These are phyloP conservation scores for Dendrolimus houi DNA, from an alignment of 2,888 invertebrate genomes.

Conservation along the genomic window DNA sequence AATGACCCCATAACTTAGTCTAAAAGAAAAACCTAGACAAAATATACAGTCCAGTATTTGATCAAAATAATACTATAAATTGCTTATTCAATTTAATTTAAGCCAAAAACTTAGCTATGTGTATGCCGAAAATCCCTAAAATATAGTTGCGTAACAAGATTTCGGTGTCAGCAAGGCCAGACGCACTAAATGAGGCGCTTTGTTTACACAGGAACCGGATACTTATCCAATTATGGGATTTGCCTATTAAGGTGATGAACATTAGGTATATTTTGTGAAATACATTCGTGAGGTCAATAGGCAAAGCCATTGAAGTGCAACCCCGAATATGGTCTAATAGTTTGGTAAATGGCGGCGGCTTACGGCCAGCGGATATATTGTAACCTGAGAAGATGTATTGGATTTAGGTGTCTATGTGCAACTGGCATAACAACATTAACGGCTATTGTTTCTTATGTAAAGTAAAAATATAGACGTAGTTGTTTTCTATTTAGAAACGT, in stretches of 20 bases:
- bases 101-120: too few relatives aligned
- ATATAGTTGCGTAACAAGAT: neutral
- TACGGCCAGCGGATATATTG: conserved; percentile 55
- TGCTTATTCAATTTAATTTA: too few relatives aligned
- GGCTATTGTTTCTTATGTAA: conserved; percentile 15
- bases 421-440: conserved; percentile 28
- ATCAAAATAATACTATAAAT: too few relatives aligned
- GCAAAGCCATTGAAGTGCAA: conserved; percentile 68
- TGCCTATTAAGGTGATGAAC: conserved; percentile 63
- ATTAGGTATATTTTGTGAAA: conserved; percentile 58
- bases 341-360: conserved; percentile 54
- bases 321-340: conserved; percentile 66
- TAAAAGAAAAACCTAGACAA: too few relatives aligned
- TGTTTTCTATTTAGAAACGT: neutral
- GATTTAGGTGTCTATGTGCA: conserved; percentile 48
- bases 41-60: too few relatives aligned
- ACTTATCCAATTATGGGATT: conserved; percentile 60
- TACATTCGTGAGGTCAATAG: conserved; percentile 60
- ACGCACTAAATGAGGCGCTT: conserved; percentile 10
- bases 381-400: conserved; percentile 55
- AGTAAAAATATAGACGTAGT: conserved; percentile 2
- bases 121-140: neutral
- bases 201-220: conserved; percentile 37
- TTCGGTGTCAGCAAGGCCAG: neutral
- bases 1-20: too few relatives aligned